Conservation (phyloP, 37 sponge, comb jelly and placozoan genomes). For the Halisarca cf. caerulea region DNA sequence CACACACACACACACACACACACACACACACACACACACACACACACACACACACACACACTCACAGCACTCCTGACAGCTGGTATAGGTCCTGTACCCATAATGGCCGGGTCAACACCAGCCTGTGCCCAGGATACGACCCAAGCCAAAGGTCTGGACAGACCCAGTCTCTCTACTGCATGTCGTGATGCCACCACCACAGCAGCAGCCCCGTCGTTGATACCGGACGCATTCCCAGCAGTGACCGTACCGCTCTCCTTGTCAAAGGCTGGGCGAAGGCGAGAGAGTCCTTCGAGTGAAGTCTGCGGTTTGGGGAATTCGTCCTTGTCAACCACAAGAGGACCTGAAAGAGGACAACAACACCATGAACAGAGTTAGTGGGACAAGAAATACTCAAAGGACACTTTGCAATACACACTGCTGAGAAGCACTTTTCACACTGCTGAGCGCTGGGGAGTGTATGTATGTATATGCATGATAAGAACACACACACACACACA, state of each 20-base stretch:
- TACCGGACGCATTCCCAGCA: constrained; percentile 93
- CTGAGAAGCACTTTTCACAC: too few species aligned
- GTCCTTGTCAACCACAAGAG: constrained; percentile 51
- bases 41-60: neutral
- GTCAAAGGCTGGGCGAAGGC: constrained; percentile 81
- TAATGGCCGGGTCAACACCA: constrained; percentile 91
- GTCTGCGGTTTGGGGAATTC: constrained; percentile 89
- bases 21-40: neutral
- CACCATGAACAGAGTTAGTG: too few species aligned
- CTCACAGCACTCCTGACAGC: neutral
- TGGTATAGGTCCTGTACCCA: constrained; percentile 89
- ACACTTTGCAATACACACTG: too few species aligned
- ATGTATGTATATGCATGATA: too few species aligned
- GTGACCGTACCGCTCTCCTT: constrained; percentile 88
- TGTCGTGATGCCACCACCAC: constrained; percentile 64
- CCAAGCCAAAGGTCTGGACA: constrained; percentile 56
- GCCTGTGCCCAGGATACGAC: constrained; percentile 85
- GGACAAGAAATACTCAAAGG: too few species aligned
- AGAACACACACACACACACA: too few species aligned
- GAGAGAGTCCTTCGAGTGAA: constrained; percentile 55
- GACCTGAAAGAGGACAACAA: too few species aligned
- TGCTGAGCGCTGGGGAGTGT: too few species aligned
- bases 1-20: neutral
- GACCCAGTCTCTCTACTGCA: neutral
- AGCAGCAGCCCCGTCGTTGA: constrained; percentile 84